Conservation (phyloP, 2,113 vertebrate genomes). For the Hippoglossus stenolepis region DNA sequence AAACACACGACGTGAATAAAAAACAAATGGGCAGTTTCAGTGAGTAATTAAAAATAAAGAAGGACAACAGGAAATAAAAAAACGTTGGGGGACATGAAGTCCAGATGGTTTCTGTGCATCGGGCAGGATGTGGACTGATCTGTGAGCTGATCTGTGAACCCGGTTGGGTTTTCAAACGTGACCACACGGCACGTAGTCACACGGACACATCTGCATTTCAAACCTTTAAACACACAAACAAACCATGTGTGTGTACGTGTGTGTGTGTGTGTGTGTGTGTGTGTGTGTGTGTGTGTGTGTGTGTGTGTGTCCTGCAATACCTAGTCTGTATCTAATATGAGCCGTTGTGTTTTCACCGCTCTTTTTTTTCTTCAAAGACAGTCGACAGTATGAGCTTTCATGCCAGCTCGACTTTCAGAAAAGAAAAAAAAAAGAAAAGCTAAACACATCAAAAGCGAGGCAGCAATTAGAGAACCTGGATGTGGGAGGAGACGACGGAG, state of each 20-base stretch:
- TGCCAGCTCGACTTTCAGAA: constrained; percentile 36
- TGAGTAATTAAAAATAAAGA: background rate
- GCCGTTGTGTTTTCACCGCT: background rate
- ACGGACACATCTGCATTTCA: background rate
- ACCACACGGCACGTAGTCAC: background rate
- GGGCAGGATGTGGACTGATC: constrained; percentile 14
- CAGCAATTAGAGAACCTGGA: constrained; percentile 55
- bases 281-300: background rate
- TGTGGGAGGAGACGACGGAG: constrained; percentile 36
- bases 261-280: background rate
- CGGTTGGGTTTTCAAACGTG: background rate
- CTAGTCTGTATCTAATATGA: background rate
- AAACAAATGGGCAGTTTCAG: background rate
- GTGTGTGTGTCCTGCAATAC: background rate
- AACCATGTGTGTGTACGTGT: background rate
- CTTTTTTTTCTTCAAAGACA: background rate
- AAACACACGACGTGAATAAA: constrained; percentile 2
- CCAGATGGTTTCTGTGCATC: constrained; percentile 4
- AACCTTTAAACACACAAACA: background rate
- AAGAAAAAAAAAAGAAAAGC: constrained; percentile 2
- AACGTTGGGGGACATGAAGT: background rate
- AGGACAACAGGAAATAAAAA: constrained; percentile 16
- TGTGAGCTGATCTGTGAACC: background rate
- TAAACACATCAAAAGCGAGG: constrained; percentile 42
- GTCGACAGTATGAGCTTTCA: constrained; percentile 40